Conservation (phyloP, 2,113 vertebrate genomes). For the Neogobius melanostomus region DNA sequence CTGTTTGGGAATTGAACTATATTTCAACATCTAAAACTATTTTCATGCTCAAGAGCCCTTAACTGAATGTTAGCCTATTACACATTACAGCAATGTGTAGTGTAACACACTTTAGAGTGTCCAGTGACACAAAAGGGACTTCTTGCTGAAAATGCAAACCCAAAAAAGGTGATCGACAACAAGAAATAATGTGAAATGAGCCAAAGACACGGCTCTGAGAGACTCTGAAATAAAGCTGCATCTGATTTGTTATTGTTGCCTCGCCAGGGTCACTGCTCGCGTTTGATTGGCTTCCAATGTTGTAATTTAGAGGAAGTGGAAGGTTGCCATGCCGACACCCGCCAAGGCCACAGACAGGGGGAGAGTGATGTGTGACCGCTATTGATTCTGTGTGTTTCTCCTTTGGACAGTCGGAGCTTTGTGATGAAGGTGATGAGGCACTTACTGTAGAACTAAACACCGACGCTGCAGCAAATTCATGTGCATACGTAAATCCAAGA, state of each 20-base stretch:
- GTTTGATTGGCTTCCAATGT: slow-evolving; percentile 55
- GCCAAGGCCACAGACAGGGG: slow-evolving; percentile 52
- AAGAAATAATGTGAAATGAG: slow-evolving; percentile 34
- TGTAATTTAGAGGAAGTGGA: slow-evolving; percentile 60
- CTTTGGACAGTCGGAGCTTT: slow-evolving; percentile 19
- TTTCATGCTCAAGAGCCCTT: too few species aligned
- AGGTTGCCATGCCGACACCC: slow-evolving; percentile 58
- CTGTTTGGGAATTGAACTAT: too few species aligned
- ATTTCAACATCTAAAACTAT: too few species aligned
- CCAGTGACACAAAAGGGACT: neutral
- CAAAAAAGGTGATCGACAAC: neutral
- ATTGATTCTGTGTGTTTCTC: slow-evolving; percentile 32
- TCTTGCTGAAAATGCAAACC: slow-evolving; percentile 3
- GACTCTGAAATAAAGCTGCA: slow-evolving; percentile 29
- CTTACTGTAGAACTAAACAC: slow-evolving; percentile 1
- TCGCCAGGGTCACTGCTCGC: slow-evolving; percentile 62
- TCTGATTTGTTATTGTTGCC: slow-evolving; percentile 63
- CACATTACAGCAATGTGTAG: too few species aligned
- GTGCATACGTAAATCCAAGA: slow-evolving; percentile 1
- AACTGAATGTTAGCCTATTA: too few species aligned
- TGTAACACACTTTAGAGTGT: too few species aligned
- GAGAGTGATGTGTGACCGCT: slow-evolving; percentile 44
- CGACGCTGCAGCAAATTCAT: neutral
- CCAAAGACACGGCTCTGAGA: slow-evolving; percentile 48
- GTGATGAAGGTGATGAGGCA: slow-evolving; percentile 30